Evolutionary conservation across 1,140 invertebrate genomes (phyloP).

Genomic region (Sitodiplosis mosellana): DNA sequence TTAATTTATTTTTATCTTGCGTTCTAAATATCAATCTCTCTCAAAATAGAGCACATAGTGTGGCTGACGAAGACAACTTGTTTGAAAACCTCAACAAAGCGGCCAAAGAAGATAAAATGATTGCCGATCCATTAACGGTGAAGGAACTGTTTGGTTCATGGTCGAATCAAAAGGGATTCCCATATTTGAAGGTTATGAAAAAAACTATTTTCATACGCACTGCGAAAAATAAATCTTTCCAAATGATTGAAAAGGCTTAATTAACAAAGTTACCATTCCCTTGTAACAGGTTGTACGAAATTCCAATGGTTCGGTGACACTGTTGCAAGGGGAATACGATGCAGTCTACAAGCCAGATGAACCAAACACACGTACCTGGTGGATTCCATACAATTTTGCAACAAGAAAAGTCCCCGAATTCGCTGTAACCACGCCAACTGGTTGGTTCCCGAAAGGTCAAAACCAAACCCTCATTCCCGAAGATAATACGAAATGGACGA

Average conservation of each 20-base stretch:
- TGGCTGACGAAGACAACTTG: neutral
- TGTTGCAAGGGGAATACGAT: conserved; percentile 26
- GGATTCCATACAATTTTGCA: conserved; percentile 34
- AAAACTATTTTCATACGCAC: neutral
- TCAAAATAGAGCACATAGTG: neutral
- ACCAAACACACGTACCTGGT: conserved; percentile 18
- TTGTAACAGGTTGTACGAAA: conserved; percentile 34
- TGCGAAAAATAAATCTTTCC: neutral
- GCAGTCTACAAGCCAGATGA: neutral
- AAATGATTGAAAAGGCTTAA: conserved; percentile 47
- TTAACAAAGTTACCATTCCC: conserved; percentile 42
- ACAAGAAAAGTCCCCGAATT: conserved; percentile 25
- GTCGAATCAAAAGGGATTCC: too few species aligned
- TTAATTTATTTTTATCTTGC: conserved; percentile 37
- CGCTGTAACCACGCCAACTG: conserved; percentile 23
- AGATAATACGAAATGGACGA: conserved; percentile 14
- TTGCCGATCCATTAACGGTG: too few species aligned
- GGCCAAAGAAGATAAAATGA: too few species aligned
- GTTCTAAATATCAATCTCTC: neutral
- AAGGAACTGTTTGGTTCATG: too few species aligned
- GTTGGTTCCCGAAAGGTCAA: conserved; percentile 10
- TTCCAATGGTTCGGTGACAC: conserved; percentile 21
- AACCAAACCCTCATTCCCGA: conserved; percentile 10
- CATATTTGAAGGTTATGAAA: neutral
- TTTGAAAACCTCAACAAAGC: neutral